Conservation (phyloP, 2,113 vertebrate genomes). For the Alethe castanea region DNA sequence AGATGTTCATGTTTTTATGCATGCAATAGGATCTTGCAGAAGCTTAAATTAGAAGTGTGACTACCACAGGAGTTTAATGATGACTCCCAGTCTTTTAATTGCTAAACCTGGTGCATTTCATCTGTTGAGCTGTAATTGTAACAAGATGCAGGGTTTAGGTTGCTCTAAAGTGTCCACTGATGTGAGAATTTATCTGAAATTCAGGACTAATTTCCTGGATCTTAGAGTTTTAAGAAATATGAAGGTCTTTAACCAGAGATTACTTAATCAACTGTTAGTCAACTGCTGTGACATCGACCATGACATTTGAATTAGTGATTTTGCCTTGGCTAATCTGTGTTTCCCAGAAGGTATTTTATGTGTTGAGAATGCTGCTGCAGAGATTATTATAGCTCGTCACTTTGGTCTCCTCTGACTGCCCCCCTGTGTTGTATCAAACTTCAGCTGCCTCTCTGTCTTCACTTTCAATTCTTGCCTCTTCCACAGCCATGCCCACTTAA, state of each 20-base stretch:
- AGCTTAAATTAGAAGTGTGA: neutral
- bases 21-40: neutral
- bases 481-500: neutral
- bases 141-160: neutral
- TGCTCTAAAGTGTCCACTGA: neutral
- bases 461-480: neutral
- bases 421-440: neutral
- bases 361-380: neutral
- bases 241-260: neutral
- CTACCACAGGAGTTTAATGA: neutral
- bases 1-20: neutral
- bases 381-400: neutral
- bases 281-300: neutral
- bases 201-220: fast-evolving
- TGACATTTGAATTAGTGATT: neutral
- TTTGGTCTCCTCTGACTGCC: neutral
- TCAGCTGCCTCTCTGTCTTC: neutral
- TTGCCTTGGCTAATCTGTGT: neutral
- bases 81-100: neutral
- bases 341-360: neutral
- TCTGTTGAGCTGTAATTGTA: neutral
- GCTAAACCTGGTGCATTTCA: neutral
- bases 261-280: neutral
- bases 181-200: neutral
- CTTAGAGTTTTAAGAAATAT: neutral